A percentile compares a stretch with the other conserved stretches of the same genome.
phyloP scores from a whole-genome alignment of 2,113 vertebrate species.

The Lamprologus lemairii region DNA sequence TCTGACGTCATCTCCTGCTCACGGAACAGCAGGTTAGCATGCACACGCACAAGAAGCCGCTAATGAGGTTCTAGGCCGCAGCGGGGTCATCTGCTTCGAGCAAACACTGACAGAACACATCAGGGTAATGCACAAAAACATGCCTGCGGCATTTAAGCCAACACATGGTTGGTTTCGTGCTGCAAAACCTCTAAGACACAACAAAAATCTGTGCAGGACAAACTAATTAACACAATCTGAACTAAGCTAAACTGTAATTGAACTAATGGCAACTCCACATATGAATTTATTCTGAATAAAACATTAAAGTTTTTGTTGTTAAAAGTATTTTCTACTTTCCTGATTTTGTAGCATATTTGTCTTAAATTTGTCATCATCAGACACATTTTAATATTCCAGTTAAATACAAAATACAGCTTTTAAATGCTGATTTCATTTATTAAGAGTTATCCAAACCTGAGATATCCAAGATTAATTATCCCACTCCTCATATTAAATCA shows the following conservation, averaged over 20 bases:
- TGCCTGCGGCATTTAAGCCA: background rate
- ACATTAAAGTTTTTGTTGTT: background rate
- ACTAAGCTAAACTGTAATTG: background rate
- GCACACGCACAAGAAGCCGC: background rate
- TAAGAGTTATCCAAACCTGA: background rate
- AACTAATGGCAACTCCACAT: background rate
- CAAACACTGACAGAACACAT: background rate
- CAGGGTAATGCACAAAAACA: background rate
- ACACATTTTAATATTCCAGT: background rate
- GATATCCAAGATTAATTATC: accelerated
- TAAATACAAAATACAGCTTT: background rate
- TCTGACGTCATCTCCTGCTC: constrained; percentile 28
- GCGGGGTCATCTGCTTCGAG: constrained; percentile 12
- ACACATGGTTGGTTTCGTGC: background rate
- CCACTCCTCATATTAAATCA: background rate
- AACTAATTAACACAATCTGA: background rate
- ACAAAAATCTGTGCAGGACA: background rate
- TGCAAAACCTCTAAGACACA: background rate
- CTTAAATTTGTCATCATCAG: background rate
- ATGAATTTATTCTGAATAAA: background rate
- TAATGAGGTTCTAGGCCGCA: constrained; percentile 34
- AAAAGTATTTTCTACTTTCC: background rate
- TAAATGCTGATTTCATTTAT: background rate
- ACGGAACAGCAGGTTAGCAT: constrained; percentile 10
- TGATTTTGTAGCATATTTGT: background rate